phyloP scores from a whole-genome alignment of 2,113 vertebrate genomes.

The Channa argus region DNA sequence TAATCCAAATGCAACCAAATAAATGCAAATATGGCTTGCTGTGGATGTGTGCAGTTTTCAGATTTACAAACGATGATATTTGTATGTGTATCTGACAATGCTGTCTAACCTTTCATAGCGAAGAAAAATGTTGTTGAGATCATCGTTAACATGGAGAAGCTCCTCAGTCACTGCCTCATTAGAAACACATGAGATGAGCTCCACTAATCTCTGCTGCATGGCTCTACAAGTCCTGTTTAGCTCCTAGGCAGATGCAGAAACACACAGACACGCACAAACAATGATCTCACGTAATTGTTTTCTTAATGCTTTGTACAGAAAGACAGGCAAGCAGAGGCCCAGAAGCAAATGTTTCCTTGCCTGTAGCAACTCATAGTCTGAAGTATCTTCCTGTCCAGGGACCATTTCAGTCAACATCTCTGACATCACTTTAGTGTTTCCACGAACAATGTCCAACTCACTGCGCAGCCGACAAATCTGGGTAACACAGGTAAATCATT shows the following conservation, averaged over 20 bases:
- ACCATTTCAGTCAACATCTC: constrained; percentile 99
- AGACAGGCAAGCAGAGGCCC: neutral
- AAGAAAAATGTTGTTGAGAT: constrained; percentile 98
- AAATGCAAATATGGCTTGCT: neutral
- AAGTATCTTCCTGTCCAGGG: constrained; percentile 95
- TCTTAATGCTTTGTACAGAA: neutral
- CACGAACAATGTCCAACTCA: constrained; percentile 95
- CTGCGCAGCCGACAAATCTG: constrained; percentile 95
- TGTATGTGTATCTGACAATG: neutral
- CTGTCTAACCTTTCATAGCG: constrained; percentile 90
- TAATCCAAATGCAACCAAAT: neutral
- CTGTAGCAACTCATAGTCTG: constrained; percentile 96
- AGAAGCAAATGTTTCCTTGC: constrained; percentile 68
- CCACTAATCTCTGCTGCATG: constrained; percentile 96
- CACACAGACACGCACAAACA: neutral
- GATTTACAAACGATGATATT: no score
- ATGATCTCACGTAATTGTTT: neutral
- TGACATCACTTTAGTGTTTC: constrained; percentile 99
- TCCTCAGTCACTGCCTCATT: constrained; percentile 97
- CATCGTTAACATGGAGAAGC: constrained; percentile 95
- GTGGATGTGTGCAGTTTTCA: neutral
- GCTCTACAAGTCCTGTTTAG: constrained; percentile 95
- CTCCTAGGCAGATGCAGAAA: constrained; percentile 81
- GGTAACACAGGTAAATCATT: neutral
- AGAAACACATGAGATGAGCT: constrained; percentile 95